Evolutionary conservation across 1,140 invertebrate species (phyloP).

Genomic region (Maniola jurtina): DNA sequence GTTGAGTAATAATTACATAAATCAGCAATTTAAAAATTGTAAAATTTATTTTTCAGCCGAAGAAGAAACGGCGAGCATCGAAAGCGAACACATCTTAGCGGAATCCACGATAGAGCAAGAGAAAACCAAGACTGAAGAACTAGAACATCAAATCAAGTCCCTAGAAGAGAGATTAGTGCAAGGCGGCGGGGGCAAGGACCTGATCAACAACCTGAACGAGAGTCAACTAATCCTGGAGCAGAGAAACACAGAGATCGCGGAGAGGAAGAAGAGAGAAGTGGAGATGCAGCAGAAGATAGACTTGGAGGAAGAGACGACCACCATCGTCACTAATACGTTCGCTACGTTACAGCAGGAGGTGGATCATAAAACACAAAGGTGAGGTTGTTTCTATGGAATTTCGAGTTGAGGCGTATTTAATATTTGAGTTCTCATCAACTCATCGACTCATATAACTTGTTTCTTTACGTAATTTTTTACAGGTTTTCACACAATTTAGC

Average conservation of each 20-base stretch:
- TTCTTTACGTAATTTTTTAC: too few species aligned
- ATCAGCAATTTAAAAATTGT: too few species aligned
- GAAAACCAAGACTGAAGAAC: slow-evolving; percentile 77
- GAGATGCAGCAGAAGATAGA: slow-evolving; percentile 94
- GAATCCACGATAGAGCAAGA: slow-evolving; percentile 81
- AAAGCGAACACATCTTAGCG: slow-evolving; percentile 75
- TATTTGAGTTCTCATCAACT: too few species aligned
- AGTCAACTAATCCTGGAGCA: slow-evolving; percentile 91
- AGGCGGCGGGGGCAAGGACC: slow-evolving; percentile 87
- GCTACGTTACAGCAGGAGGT: slow-evolving; percentile 94
- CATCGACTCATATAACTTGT: too few species aligned
- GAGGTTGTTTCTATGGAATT: slow-evolving; percentile 66
- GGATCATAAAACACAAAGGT: slow-evolving; percentile 94
- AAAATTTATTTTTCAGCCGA: slow-evolving; percentile 48
- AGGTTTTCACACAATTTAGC: too few species aligned
- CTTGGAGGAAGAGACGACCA: slow-evolving; percentile 91
- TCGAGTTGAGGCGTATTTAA: too few species aligned
- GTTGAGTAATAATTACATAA: too few species aligned
- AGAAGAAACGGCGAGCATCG: slow-evolving; percentile 69
- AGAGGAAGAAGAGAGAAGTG: slow-evolving; percentile 84
- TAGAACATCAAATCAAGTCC: slow-evolving; percentile 76
- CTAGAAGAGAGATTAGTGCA: slow-evolving; percentile 93
- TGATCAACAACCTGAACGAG: slow-evolving; percentile 94
- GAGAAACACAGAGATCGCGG: slow-evolving; percentile 88
- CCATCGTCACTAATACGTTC: slow-evolving; percentile 91